These are phyloP conservation scores for Parthenolecanium corni DNA, from an alignment of 2,888 invertebrate species.

Conservation along the genomic window DNA sequence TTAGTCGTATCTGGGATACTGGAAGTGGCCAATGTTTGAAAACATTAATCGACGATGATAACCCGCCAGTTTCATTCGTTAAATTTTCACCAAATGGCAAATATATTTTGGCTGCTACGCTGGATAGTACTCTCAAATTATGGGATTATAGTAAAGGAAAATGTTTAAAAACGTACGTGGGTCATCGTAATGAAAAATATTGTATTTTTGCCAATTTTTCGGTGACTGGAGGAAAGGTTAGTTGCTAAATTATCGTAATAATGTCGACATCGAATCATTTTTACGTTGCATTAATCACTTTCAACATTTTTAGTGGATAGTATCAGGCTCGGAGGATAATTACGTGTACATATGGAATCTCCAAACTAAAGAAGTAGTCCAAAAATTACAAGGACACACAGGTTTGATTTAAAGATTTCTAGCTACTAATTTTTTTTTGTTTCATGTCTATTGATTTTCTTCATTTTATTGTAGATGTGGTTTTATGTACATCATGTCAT, in stretches of 20 bases:
- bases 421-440: neutral
- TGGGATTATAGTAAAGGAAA: constrained; percentile 99
- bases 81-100: constrained; percentile 99
- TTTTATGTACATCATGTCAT: constrained; percentile 96
- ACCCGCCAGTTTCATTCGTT: constrained; percentile 98
- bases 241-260: constrained; percentile 31
- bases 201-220: constrained; percentile 99
- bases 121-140: constrained; percentile 94
- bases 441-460: neutral
- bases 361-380: constrained; percentile 98
- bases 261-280: constrained; percentile 7
- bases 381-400: constrained; percentile 91
- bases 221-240: constrained; percentile 96
- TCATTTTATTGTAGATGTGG: constrained; percentile 54
- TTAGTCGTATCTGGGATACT: constrained; percentile 97
- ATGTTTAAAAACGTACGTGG: constrained; percentile 94
- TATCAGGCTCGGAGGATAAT: constrained; percentile 98
- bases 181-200: constrained; percentile 98
- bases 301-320: constrained; percentile 75
- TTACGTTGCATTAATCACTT: constrained; percentile 16
- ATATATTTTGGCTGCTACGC: constrained; percentile 93
- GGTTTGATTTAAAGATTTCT: constrained; percentile 46
- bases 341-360: constrained; percentile 99
- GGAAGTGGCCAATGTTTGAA: constrained; percentile 98
- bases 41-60: constrained; percentile 97